Evolutionary conservation across 2,113 vertebrate species (phyloP).

Genomic region (Rattus norvegicus): GRCr8 NC_086031.1:74483001-74483500

Average conservation of each 20-base stretch:
- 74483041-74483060: background rate
- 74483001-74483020: background rate
- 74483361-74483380: background rate
- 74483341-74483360: background rate
- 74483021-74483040: background rate
- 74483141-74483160: background rate
- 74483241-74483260: background rate
- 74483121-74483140: background rate
- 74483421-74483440: background rate
- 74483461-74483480: background rate
- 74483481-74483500: background rate
- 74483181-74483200: background rate
- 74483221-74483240: background rate
- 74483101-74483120: background rate
- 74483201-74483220: background rate
- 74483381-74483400: background rate
- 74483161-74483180: background rate
- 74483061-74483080: background rate
- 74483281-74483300: background rate
- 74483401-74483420: background rate
- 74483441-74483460: background rate
- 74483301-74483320: background rate
- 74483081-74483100: background rate
- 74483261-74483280: too few species aligned
- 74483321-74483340: background rate